Evolutionary conservation across 2,888 invertebrate species (phyloP).

Genomic region (Eudasyphora cyanicolor): DNA sequence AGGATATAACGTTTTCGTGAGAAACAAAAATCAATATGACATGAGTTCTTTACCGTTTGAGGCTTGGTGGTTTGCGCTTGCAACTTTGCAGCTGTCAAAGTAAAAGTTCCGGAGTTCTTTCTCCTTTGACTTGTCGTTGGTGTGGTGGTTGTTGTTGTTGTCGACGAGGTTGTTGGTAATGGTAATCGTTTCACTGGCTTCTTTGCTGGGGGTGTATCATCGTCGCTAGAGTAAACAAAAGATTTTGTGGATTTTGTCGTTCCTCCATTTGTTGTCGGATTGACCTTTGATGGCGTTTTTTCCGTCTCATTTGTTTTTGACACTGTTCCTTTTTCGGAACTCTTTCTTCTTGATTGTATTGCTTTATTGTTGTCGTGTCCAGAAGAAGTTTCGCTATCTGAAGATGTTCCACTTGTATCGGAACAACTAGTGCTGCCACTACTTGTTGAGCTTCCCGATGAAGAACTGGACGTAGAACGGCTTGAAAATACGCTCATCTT

Average conservation of each 20-base stretch:
- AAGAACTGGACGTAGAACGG: slow-evolving; percentile 81
- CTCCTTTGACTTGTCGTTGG: slow-evolving; percentile 75
- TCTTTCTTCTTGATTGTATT: slow-evolving; percentile 67
- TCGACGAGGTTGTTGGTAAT: too few species aligned
- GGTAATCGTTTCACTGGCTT: slow-evolving; percentile 66
- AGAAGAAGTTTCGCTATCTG: slow-evolving; percentile 84
- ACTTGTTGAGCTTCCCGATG: slow-evolving; percentile 85
- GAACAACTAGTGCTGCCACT: slow-evolving; percentile 87
- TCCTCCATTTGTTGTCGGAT: slow-evolving; percentile 67
- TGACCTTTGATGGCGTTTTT: slow-evolving; percentile 43
- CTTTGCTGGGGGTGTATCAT: slow-evolving; percentile 80
- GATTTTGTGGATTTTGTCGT: slow-evolving; percentile 79
- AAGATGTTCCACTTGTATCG: slow-evolving; percentile 82
- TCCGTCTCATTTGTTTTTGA: slow-evolving; percentile 63
- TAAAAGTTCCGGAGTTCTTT: slow-evolving; percentile 68
- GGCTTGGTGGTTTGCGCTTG: slow-evolving; percentile 70
- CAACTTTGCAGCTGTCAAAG: slow-evolving; percentile 72
- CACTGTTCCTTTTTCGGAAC: slow-evolving; percentile 70
- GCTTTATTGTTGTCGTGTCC: slow-evolving; percentile 72
- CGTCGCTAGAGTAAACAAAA: slow-evolving; percentile 83
- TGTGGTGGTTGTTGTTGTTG: slow-evolving; percentile 58
- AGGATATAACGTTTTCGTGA: too few species aligned
- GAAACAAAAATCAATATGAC: too few species aligned
- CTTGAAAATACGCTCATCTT: slow-evolving; percentile 60
- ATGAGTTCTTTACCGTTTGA: slow-evolving; percentile 73